Evolutionary conservation across 1,140 invertebrate genomes (phyloP).

Genomic region (Antheraea mylitta): DNA sequence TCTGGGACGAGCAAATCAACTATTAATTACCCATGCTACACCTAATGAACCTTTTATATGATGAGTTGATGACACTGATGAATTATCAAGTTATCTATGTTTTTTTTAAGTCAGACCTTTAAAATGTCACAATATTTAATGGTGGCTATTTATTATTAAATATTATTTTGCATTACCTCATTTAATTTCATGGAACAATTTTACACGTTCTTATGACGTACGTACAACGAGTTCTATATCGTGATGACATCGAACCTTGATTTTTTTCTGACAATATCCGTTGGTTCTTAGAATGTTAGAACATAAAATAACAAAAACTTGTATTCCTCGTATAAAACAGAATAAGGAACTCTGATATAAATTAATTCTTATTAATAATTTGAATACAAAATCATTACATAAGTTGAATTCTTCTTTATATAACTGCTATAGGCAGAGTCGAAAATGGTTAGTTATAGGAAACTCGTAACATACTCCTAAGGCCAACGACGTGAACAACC

Average conservation of each 20-base stretch:
- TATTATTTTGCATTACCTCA: too few species aligned
- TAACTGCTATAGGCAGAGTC: too few species aligned
- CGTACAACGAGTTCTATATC: not conserved
- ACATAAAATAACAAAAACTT: not conserved
- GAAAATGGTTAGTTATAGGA: not conserved
- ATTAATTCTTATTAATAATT: too few species aligned
- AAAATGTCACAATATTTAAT: not conserved
- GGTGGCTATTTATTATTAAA: too few species aligned
- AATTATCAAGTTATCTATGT: not conserved
- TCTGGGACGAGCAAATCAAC: constrained; percentile 67
- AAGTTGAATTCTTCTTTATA: too few species aligned
- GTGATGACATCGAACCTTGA: not conserved
- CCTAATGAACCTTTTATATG: constrained; percentile 55
- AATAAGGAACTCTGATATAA: too few species aligned
- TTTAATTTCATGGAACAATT: not conserved
- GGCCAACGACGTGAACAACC: constrained; percentile 19
- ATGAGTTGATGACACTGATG: constrained; percentile 16
- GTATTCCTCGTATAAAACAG: not conserved
- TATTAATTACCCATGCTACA: constrained; percentile 67
- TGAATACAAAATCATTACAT: too few species aligned
- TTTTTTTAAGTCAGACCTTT: not conserved
- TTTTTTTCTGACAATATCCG: not conserved
- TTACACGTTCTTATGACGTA: not conserved
- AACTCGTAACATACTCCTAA: not conserved
- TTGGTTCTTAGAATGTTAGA: not conserved